Conservation (phyloP, 2,888 invertebrate species). For the Sinohyriopsis cumingii region DNA sequence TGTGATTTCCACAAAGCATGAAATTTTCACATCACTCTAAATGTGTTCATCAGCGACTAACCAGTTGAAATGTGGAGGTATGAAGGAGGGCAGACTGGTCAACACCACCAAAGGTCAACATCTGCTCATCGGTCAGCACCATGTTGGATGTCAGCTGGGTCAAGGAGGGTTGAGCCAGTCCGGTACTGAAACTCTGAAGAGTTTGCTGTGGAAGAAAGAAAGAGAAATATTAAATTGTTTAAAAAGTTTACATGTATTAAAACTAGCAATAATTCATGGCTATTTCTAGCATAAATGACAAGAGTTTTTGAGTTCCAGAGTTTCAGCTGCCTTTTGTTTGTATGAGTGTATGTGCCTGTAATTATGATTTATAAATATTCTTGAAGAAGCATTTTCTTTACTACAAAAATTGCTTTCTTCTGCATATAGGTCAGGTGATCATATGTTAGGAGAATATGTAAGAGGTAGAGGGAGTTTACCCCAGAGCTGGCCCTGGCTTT, state of each 20-base stretch:
- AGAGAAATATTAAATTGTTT: not conserved
- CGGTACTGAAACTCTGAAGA: conserved; percentile 5
- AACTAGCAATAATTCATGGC: too few species aligned
- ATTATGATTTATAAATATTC: too few species aligned
- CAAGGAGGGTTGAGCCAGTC: conserved; percentile 41
- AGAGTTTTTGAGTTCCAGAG: too few species aligned
- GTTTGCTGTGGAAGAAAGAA: conserved; percentile 5
- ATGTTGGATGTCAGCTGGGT: conserved; percentile 72
- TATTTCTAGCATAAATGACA: too few species aligned
- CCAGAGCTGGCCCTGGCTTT: too few species aligned
- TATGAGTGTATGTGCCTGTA: too few species aligned
- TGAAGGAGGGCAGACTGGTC: conserved; percentile 45
- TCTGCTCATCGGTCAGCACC: conserved; percentile 67
- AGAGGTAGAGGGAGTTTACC: too few species aligned
- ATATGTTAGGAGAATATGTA: too few species aligned
- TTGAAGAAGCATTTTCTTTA: too few species aligned
- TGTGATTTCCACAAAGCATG: not conserved
- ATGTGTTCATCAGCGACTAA: conserved; percentile 21
- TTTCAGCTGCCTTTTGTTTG: too few species aligned
- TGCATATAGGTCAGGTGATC: too few species aligned
- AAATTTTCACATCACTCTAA: not conserved
- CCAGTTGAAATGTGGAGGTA: conserved; percentile 56
- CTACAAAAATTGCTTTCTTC: too few species aligned
- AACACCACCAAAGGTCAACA: conserved; percentile 59
- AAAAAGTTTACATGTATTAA: not conserved